Evolutionary conservation across 2,888 invertebrate genomes (phyloP).

Genomic region (Dioctria rufipes): DNA sequence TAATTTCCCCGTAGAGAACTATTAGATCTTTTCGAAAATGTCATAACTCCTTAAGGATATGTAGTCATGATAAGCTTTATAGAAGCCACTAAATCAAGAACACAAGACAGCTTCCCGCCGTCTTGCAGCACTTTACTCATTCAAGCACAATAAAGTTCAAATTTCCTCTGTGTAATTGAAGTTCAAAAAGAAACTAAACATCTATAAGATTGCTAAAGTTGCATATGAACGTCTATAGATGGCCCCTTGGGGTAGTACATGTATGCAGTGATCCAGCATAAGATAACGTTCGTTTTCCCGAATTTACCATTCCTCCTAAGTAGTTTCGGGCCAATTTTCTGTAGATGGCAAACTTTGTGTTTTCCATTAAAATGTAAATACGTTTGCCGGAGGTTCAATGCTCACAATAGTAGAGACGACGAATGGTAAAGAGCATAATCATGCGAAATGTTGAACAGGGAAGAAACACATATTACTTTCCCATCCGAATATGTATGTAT

Average conservation of each 20-base stretch:
- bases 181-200: constrained; percentile 43
- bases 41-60: constrained; percentile 13
- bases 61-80: constrained; percentile 7
- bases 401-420: constrained; percentile 4
- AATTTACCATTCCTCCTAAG: constrained; percentile 44
- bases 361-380: constrained; percentile 51
- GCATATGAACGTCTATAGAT: constrained; percentile 30
- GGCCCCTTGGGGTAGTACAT: neutral
- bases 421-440: constrained; percentile 17
- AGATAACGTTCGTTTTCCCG: constrained; percentile 37
- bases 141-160: constrained; percentile 41
- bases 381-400: constrained; percentile 37
- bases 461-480: too few relatives aligned
- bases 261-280: constrained; percentile 26
- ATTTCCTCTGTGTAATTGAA: constrained; percentile 45
- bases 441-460: neutral
- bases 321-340: constrained; percentile 41
- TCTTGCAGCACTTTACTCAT: constrained; percentile 2
- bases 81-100: constrained; percentile 26
- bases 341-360: constrained; percentile 47
- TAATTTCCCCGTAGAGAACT: neutral
- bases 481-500: too few relatives aligned
- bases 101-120: neutral
- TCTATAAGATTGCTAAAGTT: neutral
- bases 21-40: neutral